These are phyloP conservation scores for Galerucella nymphaeae DNA, from an alignment of 2,888 invertebrate genomes.

Conservation along the genomic window DNA sequence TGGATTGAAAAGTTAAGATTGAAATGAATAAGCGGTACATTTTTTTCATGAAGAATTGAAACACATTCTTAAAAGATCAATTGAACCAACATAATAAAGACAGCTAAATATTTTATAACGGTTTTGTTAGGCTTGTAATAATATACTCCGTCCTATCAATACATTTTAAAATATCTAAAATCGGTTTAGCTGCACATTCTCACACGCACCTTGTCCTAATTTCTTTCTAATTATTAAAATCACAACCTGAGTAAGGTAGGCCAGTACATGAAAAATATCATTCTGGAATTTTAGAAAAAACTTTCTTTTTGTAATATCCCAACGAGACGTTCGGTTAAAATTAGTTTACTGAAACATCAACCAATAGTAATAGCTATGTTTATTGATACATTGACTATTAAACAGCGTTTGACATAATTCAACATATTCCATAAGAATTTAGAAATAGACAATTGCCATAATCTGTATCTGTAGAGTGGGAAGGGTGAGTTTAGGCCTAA, in stretches of 20 bases:
- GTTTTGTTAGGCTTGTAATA: slow-evolving; percentile 12
- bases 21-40: too few species aligned
- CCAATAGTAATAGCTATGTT: background rate
- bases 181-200: slow-evolving; percentile 59
- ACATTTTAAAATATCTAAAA: slow-evolving; percentile 59
- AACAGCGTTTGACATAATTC: too few species aligned
- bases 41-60: background rate
- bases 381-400: too few species aligned
- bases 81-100: background rate
- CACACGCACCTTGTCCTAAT: slow-evolving; percentile 41
- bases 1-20: too few species aligned
- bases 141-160: slow-evolving; percentile 45
- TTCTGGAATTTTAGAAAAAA: slow-evolving; percentile 6
- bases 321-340: background rate
- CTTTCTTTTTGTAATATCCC: background rate
- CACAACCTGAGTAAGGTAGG: slow-evolving; percentile 62
- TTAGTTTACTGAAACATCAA: background rate
- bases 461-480: too few species aligned
- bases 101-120: background rate
- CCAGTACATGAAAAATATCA: slow-evolving; percentile 35
- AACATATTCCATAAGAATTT: too few species aligned
- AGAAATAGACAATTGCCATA: too few species aligned
- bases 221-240: slow-evolving; percentile 57
- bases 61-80: slow-evolving; percentile 2
- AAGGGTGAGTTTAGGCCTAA: too few species aligned